phyloP scores from a whole-genome alignment of 2,113 vertebrate species.

The Alces alces region DNA sequence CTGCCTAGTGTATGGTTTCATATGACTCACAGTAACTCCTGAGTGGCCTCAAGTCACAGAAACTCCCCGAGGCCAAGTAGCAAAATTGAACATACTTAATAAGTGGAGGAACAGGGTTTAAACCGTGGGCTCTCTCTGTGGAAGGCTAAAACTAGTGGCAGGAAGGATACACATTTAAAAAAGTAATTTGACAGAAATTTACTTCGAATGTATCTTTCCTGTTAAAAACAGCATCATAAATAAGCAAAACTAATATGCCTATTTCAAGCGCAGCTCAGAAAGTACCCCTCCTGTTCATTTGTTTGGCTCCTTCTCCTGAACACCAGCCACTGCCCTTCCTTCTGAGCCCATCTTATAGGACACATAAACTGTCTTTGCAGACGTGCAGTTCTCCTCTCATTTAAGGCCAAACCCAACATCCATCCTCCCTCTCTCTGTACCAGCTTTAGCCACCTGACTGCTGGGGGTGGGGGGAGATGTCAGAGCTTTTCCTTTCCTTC shows the following conservation, averaged over 20 bases:
- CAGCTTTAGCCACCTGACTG: background rate
- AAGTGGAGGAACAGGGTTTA: background rate
- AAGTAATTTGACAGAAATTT: background rate
- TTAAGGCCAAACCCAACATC: background rate
- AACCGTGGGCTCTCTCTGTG: background rate
- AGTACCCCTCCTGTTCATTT: background rate
- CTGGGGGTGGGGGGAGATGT: background rate
- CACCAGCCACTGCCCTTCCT: background rate
- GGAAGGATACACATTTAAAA: background rate
- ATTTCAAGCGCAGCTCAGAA: background rate
- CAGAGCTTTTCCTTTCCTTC: background rate
- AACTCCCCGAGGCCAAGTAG: background rate
- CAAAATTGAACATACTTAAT: background rate
- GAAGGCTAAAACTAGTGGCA: background rate
- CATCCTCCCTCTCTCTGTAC: background rate
- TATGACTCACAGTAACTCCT: background rate
- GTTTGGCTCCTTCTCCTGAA: background rate
- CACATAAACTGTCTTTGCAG: background rate
- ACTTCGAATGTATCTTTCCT: background rate
- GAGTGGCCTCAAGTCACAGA: background rate
- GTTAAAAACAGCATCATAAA: background rate
- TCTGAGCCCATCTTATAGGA: background rate
- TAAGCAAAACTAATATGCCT: background rate
- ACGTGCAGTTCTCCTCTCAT: background rate
- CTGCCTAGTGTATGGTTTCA: background rate